Evolutionary conservation across 2,888 invertebrate species (phyloP).

Genomic region (Phyllotreta cruciferae): DNA sequence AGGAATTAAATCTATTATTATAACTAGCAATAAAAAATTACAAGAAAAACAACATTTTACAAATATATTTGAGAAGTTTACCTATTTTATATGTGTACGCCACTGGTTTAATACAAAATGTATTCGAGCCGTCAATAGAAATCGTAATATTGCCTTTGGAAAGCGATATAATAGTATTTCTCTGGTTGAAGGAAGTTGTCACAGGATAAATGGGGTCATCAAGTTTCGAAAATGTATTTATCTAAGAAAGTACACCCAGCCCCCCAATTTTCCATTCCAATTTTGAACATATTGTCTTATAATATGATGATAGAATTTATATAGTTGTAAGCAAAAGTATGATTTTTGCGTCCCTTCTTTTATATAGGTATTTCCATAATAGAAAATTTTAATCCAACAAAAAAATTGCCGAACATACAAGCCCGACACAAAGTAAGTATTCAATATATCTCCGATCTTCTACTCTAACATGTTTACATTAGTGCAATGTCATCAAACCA

Average conservation of each 20-base stretch:
- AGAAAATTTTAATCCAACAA: conserved; percentile 23
- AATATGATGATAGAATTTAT: too few relatives aligned
- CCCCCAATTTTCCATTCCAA: conserved; percentile 3
- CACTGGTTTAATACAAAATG: conserved; percentile 21
- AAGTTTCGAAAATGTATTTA: conserved; percentile 31
- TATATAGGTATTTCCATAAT: too few relatives aligned
- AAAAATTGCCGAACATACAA: conserved; percentile 13
- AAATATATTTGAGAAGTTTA: too few relatives aligned
- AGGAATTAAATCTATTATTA: too few relatives aligned
- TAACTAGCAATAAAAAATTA: too few relatives aligned
- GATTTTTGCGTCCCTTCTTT: too few relatives aligned
- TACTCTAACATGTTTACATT: conserved; percentile 45
- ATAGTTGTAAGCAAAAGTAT: too few relatives aligned
- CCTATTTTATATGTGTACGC: conserved; percentile 6
- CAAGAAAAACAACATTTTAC: too few relatives aligned
- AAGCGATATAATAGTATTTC: conserved; percentile 30
- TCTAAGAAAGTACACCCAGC: conserved; percentile 23
- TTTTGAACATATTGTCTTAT: too few relatives aligned
- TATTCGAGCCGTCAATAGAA: conserved; percentile 15
- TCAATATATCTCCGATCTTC: conserved; percentile 34
- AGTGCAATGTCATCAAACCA: conserved; percentile 44
- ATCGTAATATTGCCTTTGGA: conserved; percentile 35
- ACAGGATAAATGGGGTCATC: conserved; percentile 27
- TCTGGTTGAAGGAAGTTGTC: conserved; percentile 23
- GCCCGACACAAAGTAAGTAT: conserved; percentile 23